Conservation (phyloP, 2,113 vertebrate genomes). For the Scomber scombrus region DNA sequence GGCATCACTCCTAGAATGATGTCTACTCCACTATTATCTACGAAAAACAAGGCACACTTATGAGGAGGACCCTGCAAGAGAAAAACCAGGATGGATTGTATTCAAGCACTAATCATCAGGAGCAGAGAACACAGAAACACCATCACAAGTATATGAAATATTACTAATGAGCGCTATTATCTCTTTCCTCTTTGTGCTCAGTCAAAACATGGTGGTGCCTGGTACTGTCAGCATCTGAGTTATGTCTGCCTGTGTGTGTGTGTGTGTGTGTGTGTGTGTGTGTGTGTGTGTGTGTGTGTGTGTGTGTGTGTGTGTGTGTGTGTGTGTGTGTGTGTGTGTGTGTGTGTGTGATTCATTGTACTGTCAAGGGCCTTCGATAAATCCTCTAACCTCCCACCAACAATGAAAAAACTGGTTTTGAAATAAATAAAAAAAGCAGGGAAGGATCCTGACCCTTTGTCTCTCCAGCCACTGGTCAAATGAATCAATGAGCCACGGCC, state of each 20-base stretch:
- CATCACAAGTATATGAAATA: neutral
- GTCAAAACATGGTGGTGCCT: neutral
- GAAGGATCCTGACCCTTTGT: constrained; percentile 86
- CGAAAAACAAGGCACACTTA: constrained; percentile 99
- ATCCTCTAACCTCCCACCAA: neutral
- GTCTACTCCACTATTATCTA: constrained; percentile 99
- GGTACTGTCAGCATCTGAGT: neutral
- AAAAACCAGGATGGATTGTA: constrained; percentile 83
- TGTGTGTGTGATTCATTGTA: neutral
- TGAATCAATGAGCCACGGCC: constrained; percentile 95
- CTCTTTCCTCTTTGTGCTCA: neutral
- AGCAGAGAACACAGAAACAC: constrained; percentile 37
- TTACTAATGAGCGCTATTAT: neutral
- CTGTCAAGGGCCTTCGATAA: neutral
- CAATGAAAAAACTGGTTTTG: neutral
- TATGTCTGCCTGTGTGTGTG: neutral
- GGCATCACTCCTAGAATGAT: constrained; percentile 99
- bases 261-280: too few relatives aligned
- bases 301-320: neutral
- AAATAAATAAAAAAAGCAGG: neutral
- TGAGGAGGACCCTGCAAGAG: constrained; percentile 98
- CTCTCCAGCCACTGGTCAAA: constrained; percentile 92
- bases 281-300: neutral
- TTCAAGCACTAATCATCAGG: constrained; percentile 74
- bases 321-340: too few relatives aligned